These are phyloP conservation scores for Eleutherodactylus coqui DNA, from an alignment of 2,797 vertebrate species.

Conservation along the genomic window DNA sequence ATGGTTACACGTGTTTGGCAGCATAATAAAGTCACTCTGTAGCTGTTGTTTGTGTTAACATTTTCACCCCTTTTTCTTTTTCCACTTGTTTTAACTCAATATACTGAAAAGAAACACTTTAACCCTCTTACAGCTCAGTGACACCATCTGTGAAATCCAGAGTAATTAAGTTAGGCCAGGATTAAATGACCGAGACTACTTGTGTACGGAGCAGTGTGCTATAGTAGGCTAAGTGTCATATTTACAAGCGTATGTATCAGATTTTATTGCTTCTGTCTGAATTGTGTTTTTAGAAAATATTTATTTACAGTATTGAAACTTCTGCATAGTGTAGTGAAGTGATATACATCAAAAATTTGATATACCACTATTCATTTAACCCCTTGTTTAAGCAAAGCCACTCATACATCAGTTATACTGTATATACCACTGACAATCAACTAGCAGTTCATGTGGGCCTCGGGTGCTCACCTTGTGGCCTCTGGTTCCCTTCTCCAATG, in stretches of 20 bases:
- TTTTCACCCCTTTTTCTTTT: constrained; percentile 67
- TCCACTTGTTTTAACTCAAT: constrained; percentile 72
- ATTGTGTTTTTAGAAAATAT: neutral
- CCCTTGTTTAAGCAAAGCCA: neutral
- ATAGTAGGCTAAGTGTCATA: neutral
- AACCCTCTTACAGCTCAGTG: constrained; percentile 73
- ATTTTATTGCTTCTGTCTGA: neutral
- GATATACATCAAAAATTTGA: neutral
- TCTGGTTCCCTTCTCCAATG: neutral
- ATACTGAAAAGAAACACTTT: constrained; percentile 72
- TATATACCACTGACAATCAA: neutral
- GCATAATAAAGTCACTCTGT: constrained; percentile 48
- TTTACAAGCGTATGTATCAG: constrained; percentile 17
- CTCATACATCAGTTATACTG: neutral
- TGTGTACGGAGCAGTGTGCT: constrained; percentile 60
- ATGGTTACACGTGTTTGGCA: constrained; percentile 32
- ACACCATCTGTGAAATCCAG: constrained; percentile 78
- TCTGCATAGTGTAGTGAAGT: neutral
- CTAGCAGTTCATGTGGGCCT: neutral
- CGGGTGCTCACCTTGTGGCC: neutral
- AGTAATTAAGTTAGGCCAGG: constrained; percentile 79
- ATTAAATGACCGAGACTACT: constrained; percentile 75
- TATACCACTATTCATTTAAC: neutral
- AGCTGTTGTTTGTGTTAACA: constrained; percentile 63
- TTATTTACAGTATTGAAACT: neutral